Conservation (phyloP, 1,140 invertebrate genomes). For the Macrocentrus cingulum region DNA sequence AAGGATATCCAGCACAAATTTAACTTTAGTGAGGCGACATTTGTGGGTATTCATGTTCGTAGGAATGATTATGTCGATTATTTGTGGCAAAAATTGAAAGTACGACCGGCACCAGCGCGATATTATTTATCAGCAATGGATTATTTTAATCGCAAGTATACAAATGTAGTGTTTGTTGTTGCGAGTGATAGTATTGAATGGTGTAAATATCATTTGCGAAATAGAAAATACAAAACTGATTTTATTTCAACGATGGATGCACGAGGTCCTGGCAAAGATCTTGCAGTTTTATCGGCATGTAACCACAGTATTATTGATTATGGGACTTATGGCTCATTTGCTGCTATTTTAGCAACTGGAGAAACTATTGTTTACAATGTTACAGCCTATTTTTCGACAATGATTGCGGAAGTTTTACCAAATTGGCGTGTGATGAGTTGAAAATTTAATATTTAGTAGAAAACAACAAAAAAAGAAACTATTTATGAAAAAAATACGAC, state of each 20-base stretch:
- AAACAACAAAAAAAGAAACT: background rate
- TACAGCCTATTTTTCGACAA: constrained; percentile 59
- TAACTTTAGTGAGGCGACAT: constrained; percentile 49
- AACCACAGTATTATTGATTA: constrained; percentile 72
- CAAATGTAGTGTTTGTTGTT: constrained; percentile 61
- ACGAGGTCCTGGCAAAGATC: constrained; percentile 62
- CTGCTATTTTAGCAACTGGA: constrained; percentile 66
- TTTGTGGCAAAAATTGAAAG: constrained; percentile 58
- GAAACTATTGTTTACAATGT: constrained; percentile 65
- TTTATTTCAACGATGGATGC: constrained; percentile 56
- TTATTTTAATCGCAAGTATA: constrained; percentile 61
- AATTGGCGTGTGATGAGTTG: constrained; percentile 61
- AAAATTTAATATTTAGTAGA: constrained; percentile 10
- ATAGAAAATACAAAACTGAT: constrained; percentile 54
- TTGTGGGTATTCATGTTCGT: constrained; percentile 64
- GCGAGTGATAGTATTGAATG: constrained; percentile 67
- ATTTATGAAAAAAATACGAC: too few species aligned
- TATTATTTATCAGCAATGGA: constrained; percentile 64
- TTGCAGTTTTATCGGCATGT: constrained; percentile 67
- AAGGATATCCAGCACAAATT: constrained; percentile 45
- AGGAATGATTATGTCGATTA: constrained; percentile 65
- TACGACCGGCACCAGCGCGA: constrained; percentile 56
- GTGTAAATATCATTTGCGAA: constrained; percentile 61
- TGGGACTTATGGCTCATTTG: constrained; percentile 72
- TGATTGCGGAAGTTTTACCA: constrained; percentile 61